Conservation (phyloP, 2,888 invertebrate genomes). For the Strigamia crassipes region DNA sequence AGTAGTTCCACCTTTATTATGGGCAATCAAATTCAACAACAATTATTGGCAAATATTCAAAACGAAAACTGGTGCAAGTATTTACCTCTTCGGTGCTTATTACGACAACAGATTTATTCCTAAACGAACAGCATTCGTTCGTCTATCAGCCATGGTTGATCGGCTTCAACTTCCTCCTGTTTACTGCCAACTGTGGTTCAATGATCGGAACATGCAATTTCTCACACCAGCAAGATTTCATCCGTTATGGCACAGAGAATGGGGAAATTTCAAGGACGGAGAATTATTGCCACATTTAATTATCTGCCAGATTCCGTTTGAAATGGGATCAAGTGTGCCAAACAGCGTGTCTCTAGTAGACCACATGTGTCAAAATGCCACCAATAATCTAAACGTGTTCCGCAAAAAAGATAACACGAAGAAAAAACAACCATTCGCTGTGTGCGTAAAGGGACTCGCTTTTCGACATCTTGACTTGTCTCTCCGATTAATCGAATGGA, state of each 20-base stretch:
- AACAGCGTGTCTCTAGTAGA: conserved; percentile 85
- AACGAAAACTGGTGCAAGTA: conserved; percentile 51
- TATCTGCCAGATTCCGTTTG: conserved; percentile 53
- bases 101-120: conserved; percentile 53
- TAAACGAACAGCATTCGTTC: conserved; percentile 50
- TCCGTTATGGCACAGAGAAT: conserved; percentile 53
- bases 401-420: background rate
- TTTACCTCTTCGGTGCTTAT: conserved; percentile 54
- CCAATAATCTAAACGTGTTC: conserved; percentile 71
- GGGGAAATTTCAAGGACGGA: conserved; percentile 54
- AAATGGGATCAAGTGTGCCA: conserved; percentile 64
- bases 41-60: conserved; percentile 53
- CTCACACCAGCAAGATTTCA: conserved; percentile 52
- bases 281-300: conserved; percentile 53
- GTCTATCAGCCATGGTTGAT: conserved; percentile 54
- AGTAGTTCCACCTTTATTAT: conserved; percentile 51
- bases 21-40: conserved; percentile 53
- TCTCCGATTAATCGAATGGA: conserved; percentile 89
- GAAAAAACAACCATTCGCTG: conserved; percentile 69
- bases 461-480: conserved; percentile 90
- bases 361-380: conserved; percentile 80
- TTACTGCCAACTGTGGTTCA: conserved; percentile 54
- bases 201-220: conserved; percentile 49
- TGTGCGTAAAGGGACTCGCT: conserved; percentile 91
- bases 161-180: conserved; percentile 52